Evolutionary conservation across 2,113 vertebrate genomes (phyloP), one percentile per base, ranked within the genome.

Genomic region (Girardinichthys multiradiatus): DNA sequence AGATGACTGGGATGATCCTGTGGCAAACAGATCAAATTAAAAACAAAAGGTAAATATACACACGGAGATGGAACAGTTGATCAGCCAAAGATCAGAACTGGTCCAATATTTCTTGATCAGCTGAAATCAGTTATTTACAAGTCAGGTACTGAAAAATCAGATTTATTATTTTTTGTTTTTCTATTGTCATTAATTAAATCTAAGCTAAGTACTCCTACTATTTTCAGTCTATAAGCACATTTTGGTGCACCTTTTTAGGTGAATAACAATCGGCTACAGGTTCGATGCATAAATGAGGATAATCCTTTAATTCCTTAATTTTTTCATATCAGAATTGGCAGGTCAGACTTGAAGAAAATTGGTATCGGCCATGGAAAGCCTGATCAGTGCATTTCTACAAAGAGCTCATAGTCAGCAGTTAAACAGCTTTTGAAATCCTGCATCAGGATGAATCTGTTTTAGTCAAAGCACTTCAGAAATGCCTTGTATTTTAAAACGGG

Each of bases 1-100:
- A 73, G 54, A 54, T 71, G 68, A 67, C 24, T 54, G 30, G 35
- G 74, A 64, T 51, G 48, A 68, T 57, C 57, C n/a, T 27, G 24
- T 57, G 64, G 48, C 39, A n/a, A 54, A 26, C 26, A 57, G 26
- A 68, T n/a, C 21, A 51, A n/a, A n/a, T n/a, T 54, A 17, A 37
- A 30, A 57, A 28, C 11, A 31, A 51, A 58, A 26, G 3, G 7
- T 3, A 61, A 24, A 30, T 12, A 39, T 54, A 37, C 2, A 73
- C 17, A 48, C 33, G 15, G 21, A 37, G 28, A 26, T 35, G 21
- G 42, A 45, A 14, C 6, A 33, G 6, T 33, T 33, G 31, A 33
- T 12, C 37, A 39, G 37, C 37, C 21, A n/a, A 21, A n/a, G 21
- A 51, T 51, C 48, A 51, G 21, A 51, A 51, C 48, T 7, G 5